Evolutionary conservation across 2,888 invertebrate genomes (phyloP).

Genomic region (Pristionchus entomophagus): DNA sequence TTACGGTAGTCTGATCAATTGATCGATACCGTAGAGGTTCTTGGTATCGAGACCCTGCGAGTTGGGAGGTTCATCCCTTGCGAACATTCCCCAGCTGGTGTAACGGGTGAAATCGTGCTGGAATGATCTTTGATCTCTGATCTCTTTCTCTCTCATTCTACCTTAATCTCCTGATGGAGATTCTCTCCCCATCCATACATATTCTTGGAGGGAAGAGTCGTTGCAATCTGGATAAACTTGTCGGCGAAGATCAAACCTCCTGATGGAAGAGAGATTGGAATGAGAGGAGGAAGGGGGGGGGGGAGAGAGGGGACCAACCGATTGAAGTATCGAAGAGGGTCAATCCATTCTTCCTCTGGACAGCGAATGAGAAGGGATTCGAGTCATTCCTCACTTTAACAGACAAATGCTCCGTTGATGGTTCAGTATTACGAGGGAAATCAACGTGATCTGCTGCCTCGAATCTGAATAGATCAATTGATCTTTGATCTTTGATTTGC

Average conservation of each 20-base stretch:
- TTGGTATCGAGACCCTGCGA: constrained; percentile 58
- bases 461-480: constrained; percentile 54
- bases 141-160: constrained; percentile 20
- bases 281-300: too few relatives aligned
- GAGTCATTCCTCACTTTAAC: not conserved
- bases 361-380: constrained; percentile 64
- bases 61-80: constrained; percentile 70
- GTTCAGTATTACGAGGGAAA: constrained; percentile 52
- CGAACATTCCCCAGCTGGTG: constrained; percentile 71
- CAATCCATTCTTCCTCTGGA: constrained; percentile 57
- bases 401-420: constrained; percentile 52
- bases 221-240: constrained; percentile 73
- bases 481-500: not conserved
- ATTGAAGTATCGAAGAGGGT: constrained; percentile 71
- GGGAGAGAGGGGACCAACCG: constrained; percentile 54
- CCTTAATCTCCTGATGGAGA: constrained; percentile 69
- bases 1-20: constrained; percentile 21
- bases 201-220: constrained; percentile 68
- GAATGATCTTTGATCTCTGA: not conserved
- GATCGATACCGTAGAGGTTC: constrained; percentile 68
- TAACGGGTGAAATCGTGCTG: constrained; percentile 71
- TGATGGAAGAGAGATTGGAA: constrained; percentile 15
- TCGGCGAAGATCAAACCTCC: constrained; percentile 73
- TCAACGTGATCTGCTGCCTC: constrained; percentile 62
- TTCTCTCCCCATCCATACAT: constrained; percentile 75